Percentiles rank a stretch among this genome's conserved stretches.
Evolutionary conservation across 2,113 vertebrate species (phyloP).

Genomic region (Noturus placidus): DNA sequence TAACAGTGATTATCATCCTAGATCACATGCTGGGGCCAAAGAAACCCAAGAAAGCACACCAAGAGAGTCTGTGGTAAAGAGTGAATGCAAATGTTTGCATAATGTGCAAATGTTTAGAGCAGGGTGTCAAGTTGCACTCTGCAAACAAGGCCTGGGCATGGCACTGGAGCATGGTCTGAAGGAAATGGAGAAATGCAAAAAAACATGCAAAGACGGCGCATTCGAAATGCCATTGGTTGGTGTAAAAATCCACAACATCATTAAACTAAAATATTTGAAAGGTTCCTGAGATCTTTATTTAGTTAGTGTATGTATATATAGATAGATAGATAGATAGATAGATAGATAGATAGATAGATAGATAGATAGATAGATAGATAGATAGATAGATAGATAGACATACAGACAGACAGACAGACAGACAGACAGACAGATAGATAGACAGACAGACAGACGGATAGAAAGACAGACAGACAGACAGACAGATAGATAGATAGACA

Average conservation of each 20-base stretch:
- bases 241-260: not conserved
- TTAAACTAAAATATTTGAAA: not conserved
- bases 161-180: not conserved
- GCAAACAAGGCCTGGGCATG: not conserved
- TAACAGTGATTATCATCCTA: not conserved
- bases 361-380: no score
- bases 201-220: not conserved
- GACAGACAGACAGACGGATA: no score
- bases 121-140: not conserved
- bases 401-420: no score
- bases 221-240: no score
- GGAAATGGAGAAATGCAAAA: constrained; percentile 24
- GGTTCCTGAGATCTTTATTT: not conserved
- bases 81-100: constrained; percentile 16
- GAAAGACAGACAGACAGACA: no score
- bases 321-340: no score
- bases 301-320: no score
- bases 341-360: no score
- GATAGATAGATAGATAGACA: no score
- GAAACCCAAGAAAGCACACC: not conserved
- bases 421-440: no score
- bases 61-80: not conserved
- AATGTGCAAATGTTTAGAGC: constrained; percentile 19
- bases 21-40: no score
- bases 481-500: no score